Percentiles rank a stretch among this genome's conserved stretches.
phyloP scores from a whole-genome alignment of 2,888 invertebrate genomes.

The Epinotia demarniana region DNA sequence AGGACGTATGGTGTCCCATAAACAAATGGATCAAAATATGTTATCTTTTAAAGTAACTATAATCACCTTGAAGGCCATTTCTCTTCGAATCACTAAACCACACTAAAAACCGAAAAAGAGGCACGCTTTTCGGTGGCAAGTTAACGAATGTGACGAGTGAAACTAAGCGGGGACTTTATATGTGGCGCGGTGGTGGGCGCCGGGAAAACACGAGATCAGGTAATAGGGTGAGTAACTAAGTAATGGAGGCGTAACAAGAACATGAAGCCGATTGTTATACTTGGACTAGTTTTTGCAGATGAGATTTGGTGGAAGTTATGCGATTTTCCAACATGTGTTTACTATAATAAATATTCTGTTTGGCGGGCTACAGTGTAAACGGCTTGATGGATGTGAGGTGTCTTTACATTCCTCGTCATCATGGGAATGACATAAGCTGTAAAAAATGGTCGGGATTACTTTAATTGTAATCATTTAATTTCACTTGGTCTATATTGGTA shows the following conservation, averaged over 20 bases:
- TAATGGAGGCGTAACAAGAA: constrained; percentile 34
- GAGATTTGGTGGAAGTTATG: neutral
- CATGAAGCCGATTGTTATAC: constrained; percentile 49
- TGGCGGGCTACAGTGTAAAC: no score
- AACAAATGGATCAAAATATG: neutral
- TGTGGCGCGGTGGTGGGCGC: constrained; percentile 55
- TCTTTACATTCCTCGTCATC: no score
- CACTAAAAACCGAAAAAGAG: constrained; percentile 49
- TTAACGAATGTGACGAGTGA: constrained; percentile 68
- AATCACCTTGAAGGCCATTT: constrained; percentile 72
- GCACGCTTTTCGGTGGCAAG: constrained; percentile 58
- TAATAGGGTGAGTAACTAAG: constrained; percentile 24
- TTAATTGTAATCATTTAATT: no score
- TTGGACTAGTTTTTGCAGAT: constrained; percentile 39
- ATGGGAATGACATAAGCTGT: no score
- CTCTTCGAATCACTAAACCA: constrained; percentile 53
- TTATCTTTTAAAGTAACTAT: constrained; percentile 47
- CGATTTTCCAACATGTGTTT: neutral
- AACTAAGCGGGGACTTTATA: constrained; percentile 67
- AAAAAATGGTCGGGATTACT: no score
- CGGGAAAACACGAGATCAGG: constrained; percentile 48
- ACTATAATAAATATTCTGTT: no score
- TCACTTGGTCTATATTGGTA: neutral
- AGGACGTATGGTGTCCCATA: neutral
- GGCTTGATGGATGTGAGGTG: no score